A percentile compares a stretch with the other conserved stretches of the same genome.
Conservation (phyloP, 2,113 vertebrate species). For the Burhinus bistriatus region DNA sequence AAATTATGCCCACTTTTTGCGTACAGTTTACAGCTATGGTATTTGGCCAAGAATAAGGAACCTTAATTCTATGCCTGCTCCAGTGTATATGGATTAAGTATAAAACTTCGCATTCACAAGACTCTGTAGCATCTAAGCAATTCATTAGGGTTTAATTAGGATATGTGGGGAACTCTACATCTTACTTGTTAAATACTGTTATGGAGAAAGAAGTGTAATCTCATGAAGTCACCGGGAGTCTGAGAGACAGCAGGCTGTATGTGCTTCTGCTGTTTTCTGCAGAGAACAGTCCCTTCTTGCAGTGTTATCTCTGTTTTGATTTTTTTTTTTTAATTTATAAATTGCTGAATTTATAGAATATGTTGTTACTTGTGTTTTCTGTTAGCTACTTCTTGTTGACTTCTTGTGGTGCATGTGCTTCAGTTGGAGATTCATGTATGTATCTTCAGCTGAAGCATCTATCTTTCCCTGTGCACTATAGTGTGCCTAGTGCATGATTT, state of each 20-base stretch:
- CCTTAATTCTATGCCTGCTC: background rate
- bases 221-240: background rate
- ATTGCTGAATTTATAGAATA: background rate
- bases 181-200: background rate
- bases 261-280: background rate
- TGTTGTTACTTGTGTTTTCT: background rate
- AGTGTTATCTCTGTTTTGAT: background rate
- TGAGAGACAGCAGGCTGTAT: background rate
- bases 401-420: background rate
- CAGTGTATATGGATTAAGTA: background rate
- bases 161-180: background rate
- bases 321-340: background rate
- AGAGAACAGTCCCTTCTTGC: background rate
- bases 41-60: background rate
- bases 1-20: background rate
- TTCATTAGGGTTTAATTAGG: background rate
- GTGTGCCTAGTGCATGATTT: background rate
- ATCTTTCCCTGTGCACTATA: background rate
- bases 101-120: background rate
- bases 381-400: background rate
- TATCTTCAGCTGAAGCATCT: background rate
- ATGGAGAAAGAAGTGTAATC: background rate
- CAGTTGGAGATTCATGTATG: background rate
- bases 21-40: background rate
- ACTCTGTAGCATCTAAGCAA: background rate